Percentiles rank a stretch among this genome's conserved stretches.
Evolutionary conservation across 2,888 invertebrate species (phyloP).

Genomic region (Erebia ligea): DNA sequence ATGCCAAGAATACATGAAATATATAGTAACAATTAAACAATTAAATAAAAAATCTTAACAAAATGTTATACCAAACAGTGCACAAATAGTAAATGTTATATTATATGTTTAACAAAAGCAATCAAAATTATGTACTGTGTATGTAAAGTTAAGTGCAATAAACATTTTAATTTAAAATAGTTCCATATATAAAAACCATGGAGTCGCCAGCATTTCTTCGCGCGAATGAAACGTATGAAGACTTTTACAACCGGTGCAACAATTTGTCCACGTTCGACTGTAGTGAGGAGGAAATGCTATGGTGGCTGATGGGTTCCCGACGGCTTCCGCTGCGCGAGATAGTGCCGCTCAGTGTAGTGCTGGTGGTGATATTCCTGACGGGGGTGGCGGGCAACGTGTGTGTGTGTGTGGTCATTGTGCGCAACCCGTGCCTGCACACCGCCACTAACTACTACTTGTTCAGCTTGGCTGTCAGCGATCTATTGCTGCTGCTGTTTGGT

Average conservation of each 20-base stretch:
- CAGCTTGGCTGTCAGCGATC: conserved; percentile 94
- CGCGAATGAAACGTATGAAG: conserved; percentile 67
- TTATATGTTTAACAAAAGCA: background rate
- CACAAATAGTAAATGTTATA: no score
- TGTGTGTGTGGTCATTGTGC: conserved; percentile 93
- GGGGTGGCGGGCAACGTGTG: conserved; percentile 93
- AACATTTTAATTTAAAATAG: background rate
- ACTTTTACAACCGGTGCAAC: conserved; percentile 74
- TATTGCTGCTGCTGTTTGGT: conserved; percentile 92
- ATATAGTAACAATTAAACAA: no score
- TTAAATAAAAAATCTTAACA: no score
- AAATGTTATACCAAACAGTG: no score
- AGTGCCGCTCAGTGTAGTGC: conserved; percentile 86
- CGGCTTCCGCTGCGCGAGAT: conserved; percentile 83
- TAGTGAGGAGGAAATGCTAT: conserved; percentile 83
- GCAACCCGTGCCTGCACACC: conserved; percentile 91
- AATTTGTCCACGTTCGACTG: conserved; percentile 81
- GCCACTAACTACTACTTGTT: conserved; percentile 96
- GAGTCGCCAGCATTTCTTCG: conserved; percentile 59
- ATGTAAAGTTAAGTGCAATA: background rate
- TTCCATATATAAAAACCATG: conserved; percentile 45
- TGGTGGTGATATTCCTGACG: conserved; percentile 90
- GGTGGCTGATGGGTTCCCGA: conserved; percentile 84
- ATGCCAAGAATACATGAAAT: no score
- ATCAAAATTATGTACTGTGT: background rate